Conservation (phyloP, 2,888 invertebrate genomes). For the Elysia crispata region DNA sequence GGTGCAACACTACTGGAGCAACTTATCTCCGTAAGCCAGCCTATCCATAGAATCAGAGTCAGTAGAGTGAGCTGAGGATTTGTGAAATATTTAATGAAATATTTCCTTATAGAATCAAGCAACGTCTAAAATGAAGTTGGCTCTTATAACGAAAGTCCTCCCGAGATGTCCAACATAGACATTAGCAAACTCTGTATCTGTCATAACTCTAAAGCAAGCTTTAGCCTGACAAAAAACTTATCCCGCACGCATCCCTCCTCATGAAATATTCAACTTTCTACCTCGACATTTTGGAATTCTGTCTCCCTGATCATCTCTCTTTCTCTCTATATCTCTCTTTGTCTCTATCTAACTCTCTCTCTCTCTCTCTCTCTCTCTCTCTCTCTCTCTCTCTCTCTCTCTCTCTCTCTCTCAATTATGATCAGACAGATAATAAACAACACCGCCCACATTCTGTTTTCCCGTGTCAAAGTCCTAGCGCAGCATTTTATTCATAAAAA, state of each 20-base stretch:
- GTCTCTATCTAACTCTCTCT: neutral
- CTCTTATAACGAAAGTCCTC: neutral
- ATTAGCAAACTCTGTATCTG: no score
- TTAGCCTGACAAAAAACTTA: no score
- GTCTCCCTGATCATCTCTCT: neutral
- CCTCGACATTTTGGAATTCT: neutral
- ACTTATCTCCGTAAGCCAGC: no score
- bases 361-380: constrained; percentile 1
- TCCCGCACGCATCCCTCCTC: neutral
- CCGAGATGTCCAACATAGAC: no score
- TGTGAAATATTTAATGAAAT: no score
- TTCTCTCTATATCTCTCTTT: neutral
- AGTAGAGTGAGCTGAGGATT: no score
- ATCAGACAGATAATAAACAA: neutral
- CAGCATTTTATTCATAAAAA: neutral
- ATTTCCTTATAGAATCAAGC: no score
- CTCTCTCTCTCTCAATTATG: constrained; percentile 23
- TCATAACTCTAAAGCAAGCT: no score
- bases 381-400: constrained; percentile 41
- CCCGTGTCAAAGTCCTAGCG: no score
- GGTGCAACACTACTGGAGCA: no score
- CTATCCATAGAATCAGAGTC: no score
- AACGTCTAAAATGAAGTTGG: no score
- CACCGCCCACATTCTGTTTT: neutral
- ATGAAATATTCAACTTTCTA: neutral